These are phyloP conservation scores for Apostichopus californicus DNA, from an alignment of 35 echinoderm and acorn worm genomes.

Conservation along the genomic window DNA sequence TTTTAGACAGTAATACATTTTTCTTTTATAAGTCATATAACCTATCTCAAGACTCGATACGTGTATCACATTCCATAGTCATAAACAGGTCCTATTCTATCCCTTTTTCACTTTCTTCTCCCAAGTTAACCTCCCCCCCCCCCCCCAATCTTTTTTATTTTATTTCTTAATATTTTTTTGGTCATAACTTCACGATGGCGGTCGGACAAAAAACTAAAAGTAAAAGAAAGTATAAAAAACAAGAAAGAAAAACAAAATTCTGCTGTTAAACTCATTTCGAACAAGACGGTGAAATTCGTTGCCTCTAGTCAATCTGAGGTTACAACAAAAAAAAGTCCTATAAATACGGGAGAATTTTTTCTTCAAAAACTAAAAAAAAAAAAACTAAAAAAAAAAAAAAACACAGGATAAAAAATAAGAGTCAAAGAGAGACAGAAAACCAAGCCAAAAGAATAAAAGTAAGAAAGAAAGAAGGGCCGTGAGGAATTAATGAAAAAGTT, in stretches of 20 bases:
- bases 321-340: not conserved
- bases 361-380: not conserved
- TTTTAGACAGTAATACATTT: too few species aligned
- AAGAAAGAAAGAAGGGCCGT: slow-evolving; percentile 3
- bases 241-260: not conserved
- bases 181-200: not conserved
- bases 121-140: not conserved
- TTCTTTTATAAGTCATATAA: too few species aligned
- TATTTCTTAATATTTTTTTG: not conserved
- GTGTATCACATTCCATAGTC: too few species aligned
- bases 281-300: slow-evolving; percentile 9
- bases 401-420: not conserved
- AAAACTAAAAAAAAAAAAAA: not conserved
- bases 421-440: not conserved
- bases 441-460: not conserved
- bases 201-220: not conserved
- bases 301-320: slow-evolving; percentile 29
- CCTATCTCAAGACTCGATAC: too few species aligned
- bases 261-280: slow-evolving; percentile 12
- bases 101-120: not conserved
- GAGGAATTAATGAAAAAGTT: slow-evolving; percentile 45
- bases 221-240: not conserved
- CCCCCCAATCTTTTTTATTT: not conserved
- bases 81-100: too few species aligned
- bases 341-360: slow-evolving; percentile 33